Base-by-base conservation (phyloP, 2,113 vertebrate species). In the Podarcis raffonei region DNA sequence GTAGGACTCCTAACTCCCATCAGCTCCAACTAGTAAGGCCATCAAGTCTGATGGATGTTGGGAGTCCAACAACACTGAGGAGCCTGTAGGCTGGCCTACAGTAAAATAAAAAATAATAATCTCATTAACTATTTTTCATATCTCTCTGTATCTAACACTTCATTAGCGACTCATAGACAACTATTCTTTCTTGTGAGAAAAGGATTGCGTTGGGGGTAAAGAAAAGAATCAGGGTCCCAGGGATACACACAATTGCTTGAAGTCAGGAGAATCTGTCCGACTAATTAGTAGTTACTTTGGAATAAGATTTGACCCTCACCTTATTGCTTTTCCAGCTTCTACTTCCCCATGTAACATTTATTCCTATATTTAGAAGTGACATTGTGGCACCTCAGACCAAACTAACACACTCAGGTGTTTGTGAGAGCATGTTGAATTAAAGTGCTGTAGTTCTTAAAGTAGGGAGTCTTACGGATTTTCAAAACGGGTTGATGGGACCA, bases 381-480 rank as follows among this genome's bases (percentile, higher is more conserved):
- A 66, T 78, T 76, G 32, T 85, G 35, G 27, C 79, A 12, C 30
- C 53, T 72, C 42, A 72, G 48, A 57, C 68, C 74, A 85, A 78
- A 48, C 15, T 20, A 30, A 25, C 15, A 37, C 18, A 23, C 22
- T 37, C 59, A 32, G 23, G 13, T 4, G 27, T 18, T 35, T 68
- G n/a, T 75, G 30, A 42, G 16, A 65, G 27, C 3, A 65, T 18
- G 15, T 39, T 82, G 57, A 42, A 86, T 57, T 71, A 37, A 65
- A 77, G 23, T 53, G 48, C 48, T 53, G 11, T 57, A 16, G 20
- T 23, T 69, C 77, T 90, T 90, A 62, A 90, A 93, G 82, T 13
- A 15, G 53, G 22, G 81, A 91, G 69, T 53, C 83, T 3, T 74
- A n/a, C 4, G 8, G 4, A 72, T 72, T 57, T 84, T 72, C 22